Evolutionary conservation across 2,113 vertebrate species (phyloP).

Genomic region (Anguilla rostrata): DNA sequence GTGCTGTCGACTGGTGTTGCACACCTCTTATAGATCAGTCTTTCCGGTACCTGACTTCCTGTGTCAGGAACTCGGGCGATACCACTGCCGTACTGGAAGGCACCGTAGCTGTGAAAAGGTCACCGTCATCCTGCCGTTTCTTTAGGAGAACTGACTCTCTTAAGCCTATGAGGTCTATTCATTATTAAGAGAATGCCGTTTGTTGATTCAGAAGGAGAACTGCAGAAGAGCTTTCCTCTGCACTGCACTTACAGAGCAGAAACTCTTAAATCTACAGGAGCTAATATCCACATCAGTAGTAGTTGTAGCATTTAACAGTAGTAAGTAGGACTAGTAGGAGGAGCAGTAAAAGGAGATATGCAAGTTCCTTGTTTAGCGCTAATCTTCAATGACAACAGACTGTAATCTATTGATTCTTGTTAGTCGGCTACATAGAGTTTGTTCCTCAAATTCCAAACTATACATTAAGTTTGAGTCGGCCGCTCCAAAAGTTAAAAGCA

Average conservation of each 20-base stretch:
- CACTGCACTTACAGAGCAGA: background rate
- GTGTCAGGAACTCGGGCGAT: conserved; percentile 9
- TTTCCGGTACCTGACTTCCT: conserved; percentile 11
- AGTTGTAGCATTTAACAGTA: conserved; percentile 25
- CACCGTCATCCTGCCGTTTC: conserved; percentile 1
- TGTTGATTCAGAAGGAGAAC: background rate
- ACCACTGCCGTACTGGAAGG: conserved; percentile 7
- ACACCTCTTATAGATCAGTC: background rate
- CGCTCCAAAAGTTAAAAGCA: conserved; percentile 50
- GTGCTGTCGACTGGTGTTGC: background rate
- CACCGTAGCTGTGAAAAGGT: conserved; percentile 17
- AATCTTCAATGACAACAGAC: conserved; percentile 55
- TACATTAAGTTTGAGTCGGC: conserved; percentile 48
- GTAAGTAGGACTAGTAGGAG: conserved; percentile 24
- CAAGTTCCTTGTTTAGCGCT: conserved; percentile 44
- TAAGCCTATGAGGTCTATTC: conserved; percentile 2
- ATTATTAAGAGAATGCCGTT: background rate
- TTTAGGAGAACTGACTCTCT: background rate
- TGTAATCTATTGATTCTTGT: conserved; percentile 56
- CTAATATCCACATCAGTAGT: conserved; percentile 1
- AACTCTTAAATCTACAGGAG: background rate
- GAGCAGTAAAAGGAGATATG: conserved; percentile 16
- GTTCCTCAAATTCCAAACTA: conserved; percentile 57
- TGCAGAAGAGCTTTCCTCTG: background rate
- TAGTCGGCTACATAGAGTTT: conserved; percentile 66